Base-by-base conservation (phyloP, 2,888 invertebrate genomes). In the Tethea ocularis region DNA sequence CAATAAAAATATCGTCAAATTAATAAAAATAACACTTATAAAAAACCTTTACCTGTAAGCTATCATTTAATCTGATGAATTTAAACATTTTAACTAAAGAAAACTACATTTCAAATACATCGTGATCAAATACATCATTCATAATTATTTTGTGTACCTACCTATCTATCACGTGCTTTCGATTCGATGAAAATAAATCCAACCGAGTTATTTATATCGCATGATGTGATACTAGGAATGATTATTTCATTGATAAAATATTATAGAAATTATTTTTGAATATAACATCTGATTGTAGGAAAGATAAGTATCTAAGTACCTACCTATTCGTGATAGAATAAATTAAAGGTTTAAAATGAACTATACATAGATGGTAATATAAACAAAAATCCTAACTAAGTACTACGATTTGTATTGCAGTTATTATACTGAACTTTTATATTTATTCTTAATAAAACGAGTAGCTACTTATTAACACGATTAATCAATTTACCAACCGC, bases 1-100 rank as follows among this genome's bases (percentile, higher is more conserved):
- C 75, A 69, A 78, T 77, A 72, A 82, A 77, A 72, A 80, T 80
- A 85, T 78, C 67, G 66, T 75, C 64, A 83, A 84, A 84, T 78
- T 84, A 82, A 80, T 78, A 78, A 80, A 75, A 46, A 46, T 46
- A 46, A 46, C 46, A n/a, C 46, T 17, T 20, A 5, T 8, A 81
- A 74, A 74, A 65, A 61, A 59, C 74, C 29, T 74, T 71, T 75
- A 76, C 77, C 72, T 75, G 75, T 33, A 13, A 33, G 4, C 33
- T 33, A 33, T 33, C 52, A 68, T 63, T 63, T n/a, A n/a, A 6
- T 46, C 10, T 20, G 7, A 41, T 17, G 17, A 41, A 41, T 17
- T 46, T 46, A 17, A n/a, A 46, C 20, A 10, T 10, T 2, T 10
- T n/a, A 46, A 20, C 10, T 46, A 20, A 46, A 10, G n/a, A 20